Evolutionary conservation across 2,888 invertebrate species (phyloP).

Genomic region (Tubulanus polymorphus): DNA sequence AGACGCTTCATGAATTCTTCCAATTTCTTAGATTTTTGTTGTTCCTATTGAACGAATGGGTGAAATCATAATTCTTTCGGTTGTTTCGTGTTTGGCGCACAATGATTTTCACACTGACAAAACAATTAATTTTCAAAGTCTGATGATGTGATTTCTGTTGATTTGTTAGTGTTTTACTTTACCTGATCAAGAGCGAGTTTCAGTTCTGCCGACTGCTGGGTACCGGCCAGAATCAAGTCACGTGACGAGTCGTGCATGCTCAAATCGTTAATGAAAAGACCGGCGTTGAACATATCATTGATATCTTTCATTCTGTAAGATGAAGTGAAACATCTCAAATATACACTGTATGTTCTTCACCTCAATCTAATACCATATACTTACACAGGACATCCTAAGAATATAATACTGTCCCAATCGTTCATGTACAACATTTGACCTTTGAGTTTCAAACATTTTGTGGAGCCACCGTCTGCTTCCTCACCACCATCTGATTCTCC

Average conservation of each 20-base stretch:
- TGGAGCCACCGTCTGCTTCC: neutral
- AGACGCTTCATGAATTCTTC: conserved; percentile 94
- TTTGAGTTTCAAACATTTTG: conserved; percentile 65
- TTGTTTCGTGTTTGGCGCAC: too few species aligned
- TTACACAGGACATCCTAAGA: conserved; percentile 86
- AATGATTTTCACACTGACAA: too few species aligned
- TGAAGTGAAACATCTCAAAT: neutral
- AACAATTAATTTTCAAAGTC: too few species aligned
- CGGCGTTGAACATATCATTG: conserved; percentile 85
- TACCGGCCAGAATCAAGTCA: conserved; percentile 78
- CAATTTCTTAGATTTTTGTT: conserved; percentile 91
- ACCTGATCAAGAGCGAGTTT: conserved; percentile 82
- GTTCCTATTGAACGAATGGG: conserved; percentile 77
- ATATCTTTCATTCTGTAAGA: conserved; percentile 75
- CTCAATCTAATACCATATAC: too few species aligned
- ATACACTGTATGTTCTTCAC: too few species aligned
- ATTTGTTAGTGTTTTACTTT: too few species aligned
- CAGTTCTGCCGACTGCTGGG: conserved; percentile 94
- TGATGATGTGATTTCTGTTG: too few species aligned
- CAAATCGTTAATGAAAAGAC: conserved; percentile 89
- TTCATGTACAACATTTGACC: conserved; percentile 99
- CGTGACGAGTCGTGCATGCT: conserved; percentile 96
- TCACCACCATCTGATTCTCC: neutral
- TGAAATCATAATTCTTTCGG: too few species aligned
- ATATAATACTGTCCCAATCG: conserved; percentile 97